A percentile compares a stretch with the other conserved stretches of the same genome.
These are phyloP conservation scores for Drosophila meridionalis DNA, from an alignment of 2,888 invertebrate genomes.

Conservation along the genomic window DNA sequence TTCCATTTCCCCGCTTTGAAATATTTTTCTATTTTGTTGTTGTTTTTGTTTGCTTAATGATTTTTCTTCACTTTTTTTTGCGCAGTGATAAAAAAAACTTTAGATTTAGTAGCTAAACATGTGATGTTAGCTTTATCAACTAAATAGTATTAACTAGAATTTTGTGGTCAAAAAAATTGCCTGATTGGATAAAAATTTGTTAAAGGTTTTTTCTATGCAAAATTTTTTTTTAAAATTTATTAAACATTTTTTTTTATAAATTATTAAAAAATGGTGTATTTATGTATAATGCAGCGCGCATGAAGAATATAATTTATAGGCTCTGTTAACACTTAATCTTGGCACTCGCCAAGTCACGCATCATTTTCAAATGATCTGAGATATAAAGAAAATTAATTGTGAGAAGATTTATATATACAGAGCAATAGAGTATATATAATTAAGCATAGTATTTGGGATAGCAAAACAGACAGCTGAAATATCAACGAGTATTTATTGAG, in stretches of 20 bases:
- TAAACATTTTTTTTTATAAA: background rate
- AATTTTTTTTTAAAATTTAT: background rate
- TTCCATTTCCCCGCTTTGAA: conserved; percentile 29
- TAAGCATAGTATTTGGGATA: background rate
- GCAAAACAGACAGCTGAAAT: too few relatives aligned
- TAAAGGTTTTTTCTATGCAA: background rate
- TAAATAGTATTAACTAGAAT: background rate
- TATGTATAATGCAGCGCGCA: conserved; percentile 13
- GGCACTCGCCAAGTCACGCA: conserved; percentile 3
- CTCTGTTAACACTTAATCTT: conserved; percentile 14
- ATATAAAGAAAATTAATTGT: background rate
- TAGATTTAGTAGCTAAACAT: conserved; percentile 9
- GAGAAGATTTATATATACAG: background rate
- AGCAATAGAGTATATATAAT: background rate
- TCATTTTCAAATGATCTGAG: conserved; percentile 34
- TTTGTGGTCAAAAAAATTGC: background rate
- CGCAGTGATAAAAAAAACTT: conserved; percentile 43
- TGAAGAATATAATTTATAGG: conserved; percentile 38
- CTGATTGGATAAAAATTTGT: conserved; percentile 14
- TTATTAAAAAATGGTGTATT: too few relatives aligned
- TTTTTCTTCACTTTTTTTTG: conserved; percentile 24
- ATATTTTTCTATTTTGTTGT: conserved; percentile 9
- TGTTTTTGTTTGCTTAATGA: conserved; percentile 21
- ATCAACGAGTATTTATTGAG: too few relatives aligned
- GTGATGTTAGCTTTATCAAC: conserved; percentile 21